Percentiles rank a stretch among this genome's conserved stretches.
These are phyloP conservation scores for Poecile montanus DNA, from an alignment of 2,797 vertebrate species.

Conservation along the genomic window DNA sequence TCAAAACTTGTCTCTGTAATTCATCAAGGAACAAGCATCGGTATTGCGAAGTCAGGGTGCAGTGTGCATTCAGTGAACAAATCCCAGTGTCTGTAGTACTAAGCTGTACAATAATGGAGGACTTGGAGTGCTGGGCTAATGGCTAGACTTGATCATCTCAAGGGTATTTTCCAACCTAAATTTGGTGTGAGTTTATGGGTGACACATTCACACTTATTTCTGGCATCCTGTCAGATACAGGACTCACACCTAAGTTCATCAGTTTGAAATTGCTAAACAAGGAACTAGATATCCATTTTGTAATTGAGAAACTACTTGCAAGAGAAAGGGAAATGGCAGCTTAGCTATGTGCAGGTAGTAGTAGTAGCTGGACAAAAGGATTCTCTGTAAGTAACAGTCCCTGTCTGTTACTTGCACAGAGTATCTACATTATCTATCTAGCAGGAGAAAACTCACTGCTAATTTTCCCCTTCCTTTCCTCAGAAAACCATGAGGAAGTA, in stretches of 20 bases:
- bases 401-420: too few species aligned
- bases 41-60: not conserved
- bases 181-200: not conserved
- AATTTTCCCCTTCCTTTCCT: not conserved
- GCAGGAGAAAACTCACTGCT: not conserved
- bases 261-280: not conserved
- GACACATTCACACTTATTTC: not conserved
- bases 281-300: not conserved
- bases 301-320: not conserved
- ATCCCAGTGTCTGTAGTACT: not conserved
- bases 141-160: accelerated
- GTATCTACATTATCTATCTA: not conserved
- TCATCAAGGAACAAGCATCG: not conserved
- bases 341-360: not conserved
- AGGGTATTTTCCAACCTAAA: not conserved
- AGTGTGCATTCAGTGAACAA: not conserved
- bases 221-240: not conserved
- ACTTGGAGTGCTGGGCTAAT: too few species aligned
- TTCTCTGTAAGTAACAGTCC: not conserved
- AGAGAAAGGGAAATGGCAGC: not conserved
- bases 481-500: not conserved
- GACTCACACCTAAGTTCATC: accelerated
- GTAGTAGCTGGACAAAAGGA: not conserved
- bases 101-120: not conserved
- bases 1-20: accelerated